Evolutionary conservation across 1,140 invertebrate genomes (phyloP).

Genomic region (Chlorops oryzae): DNA sequence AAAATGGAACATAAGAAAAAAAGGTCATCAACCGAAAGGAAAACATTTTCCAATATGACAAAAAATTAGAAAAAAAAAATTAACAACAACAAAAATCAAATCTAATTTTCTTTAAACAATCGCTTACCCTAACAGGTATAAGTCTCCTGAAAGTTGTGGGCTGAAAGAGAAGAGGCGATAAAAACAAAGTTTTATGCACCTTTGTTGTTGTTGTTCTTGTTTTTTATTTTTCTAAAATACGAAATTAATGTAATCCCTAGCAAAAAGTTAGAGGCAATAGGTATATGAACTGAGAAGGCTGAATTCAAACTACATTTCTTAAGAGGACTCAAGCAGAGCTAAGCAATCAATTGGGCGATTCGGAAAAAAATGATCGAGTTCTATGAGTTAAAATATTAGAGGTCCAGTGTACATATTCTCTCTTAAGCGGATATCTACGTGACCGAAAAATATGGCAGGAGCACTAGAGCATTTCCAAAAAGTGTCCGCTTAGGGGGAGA

Average conservation of each 20-base stretch:
- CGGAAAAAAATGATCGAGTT: too few species aligned
- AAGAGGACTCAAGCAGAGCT: neutral
- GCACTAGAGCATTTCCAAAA: too few species aligned
- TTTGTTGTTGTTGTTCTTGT: neutral
- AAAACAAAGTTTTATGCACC: slow-evolving; percentile 11
- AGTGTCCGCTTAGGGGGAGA: too few species aligned
- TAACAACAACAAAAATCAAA: slow-evolving; percentile 8
- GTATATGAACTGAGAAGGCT: too few species aligned
- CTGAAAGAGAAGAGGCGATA: slow-evolving; percentile 36
- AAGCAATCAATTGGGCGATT: slow-evolving; percentile 1
- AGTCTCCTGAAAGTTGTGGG: slow-evolving; percentile 35
- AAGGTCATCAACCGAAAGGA: neutral
- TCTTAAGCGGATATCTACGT: too few species aligned
- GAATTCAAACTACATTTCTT: neutral
- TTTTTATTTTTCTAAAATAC: slow-evolving; percentile 13
- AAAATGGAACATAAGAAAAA: neutral
- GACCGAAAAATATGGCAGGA: too few species aligned
- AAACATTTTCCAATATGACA: neutral
- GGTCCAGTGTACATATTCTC: too few species aligned
- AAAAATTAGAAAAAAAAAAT: slow-evolving; percentile 1
- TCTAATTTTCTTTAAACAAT: slow-evolving; percentile 6
- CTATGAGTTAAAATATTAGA: too few species aligned
- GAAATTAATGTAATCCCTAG: slow-evolving; percentile 25
- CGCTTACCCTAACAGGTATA: slow-evolving; percentile 46
- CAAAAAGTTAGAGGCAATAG: slow-evolving; percentile 33